A percentile compares a stretch with the other conserved stretches of the same genome.
These are phyloP conservation scores for Callimorpha dominula DNA, from an alignment of 2,888 invertebrate species.

Conservation along the genomic window DNA sequence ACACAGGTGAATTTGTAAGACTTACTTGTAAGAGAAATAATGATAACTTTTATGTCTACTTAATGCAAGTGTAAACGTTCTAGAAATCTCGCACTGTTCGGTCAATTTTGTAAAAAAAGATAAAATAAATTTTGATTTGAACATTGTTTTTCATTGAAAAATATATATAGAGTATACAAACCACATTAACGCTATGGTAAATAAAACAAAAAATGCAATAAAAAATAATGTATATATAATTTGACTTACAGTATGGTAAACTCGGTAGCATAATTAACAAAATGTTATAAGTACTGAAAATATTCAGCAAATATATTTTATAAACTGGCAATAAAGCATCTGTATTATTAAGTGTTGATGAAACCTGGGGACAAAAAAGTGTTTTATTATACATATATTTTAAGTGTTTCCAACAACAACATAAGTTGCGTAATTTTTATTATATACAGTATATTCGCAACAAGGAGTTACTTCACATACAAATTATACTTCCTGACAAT, in stretches of 20 bases:
- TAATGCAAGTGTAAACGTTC: constrained; percentile 87
- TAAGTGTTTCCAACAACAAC: background rate
- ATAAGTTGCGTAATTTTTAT: background rate
- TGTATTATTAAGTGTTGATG: constrained; percentile 69
- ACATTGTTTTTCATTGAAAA: constrained; percentile 68
- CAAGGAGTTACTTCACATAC: background rate
- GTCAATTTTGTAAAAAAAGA: constrained; percentile 86
- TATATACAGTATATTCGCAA: background rate
- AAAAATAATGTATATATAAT: constrained; percentile 85
- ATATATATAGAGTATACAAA: constrained; percentile 10
- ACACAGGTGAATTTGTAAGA: constrained; percentile 85
- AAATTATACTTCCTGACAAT: background rate
- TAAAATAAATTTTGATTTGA: constrained; percentile 84
- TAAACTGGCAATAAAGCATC: constrained; percentile 85
- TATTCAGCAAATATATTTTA: constrained; percentile 84
- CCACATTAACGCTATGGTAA: constrained; percentile 38
- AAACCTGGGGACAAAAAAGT: constrained; percentile 70
- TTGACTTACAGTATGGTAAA: constrained; percentile 84
- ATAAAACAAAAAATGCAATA: constrained; percentile 77
- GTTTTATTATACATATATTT: constrained; percentile 10
- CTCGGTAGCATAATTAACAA: constrained; percentile 85
- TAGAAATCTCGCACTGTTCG: constrained; percentile 88
- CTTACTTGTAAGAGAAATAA: constrained; percentile 85
- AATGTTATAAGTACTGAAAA: constrained; percentile 85
- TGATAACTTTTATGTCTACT: constrained; percentile 86